Percentiles rank a stretch among this genome's conserved stretches.
Conservation (phyloP, 2,113 vertebrate species). For the Sebastes schlegelii region DNA sequence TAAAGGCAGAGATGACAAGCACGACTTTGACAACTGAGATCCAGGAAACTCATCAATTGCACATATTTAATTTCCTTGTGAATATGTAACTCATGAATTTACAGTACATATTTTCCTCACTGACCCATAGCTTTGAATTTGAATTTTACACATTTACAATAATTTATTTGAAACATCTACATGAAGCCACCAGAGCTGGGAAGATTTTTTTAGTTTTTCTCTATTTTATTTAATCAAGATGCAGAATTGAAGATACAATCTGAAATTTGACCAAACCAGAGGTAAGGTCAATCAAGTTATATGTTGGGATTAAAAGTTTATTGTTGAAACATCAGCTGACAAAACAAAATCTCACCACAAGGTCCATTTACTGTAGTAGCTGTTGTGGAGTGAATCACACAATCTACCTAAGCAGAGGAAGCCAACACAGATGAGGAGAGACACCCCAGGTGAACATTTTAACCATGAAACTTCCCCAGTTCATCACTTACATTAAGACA, state of each 20-base stretch:
- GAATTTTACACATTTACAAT: neutral
- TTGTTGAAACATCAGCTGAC: neutral
- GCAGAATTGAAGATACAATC: neutral
- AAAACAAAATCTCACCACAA: neutral
- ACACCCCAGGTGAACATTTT: no score
- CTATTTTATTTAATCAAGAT: neutral
- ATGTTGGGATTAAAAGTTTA: neutral
- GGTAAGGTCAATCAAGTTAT: neutral
- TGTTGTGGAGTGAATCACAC: neutral
- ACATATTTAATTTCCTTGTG: neutral
- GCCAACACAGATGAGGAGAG: no score
- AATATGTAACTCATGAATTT: neutral
- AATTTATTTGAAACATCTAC: neutral
- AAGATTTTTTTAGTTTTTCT: neutral
- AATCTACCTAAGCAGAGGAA: neutral
- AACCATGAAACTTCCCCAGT: no score
- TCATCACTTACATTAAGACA: no score
- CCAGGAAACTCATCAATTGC: neutral
- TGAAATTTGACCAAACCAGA: neutral
- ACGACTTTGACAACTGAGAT: neutral
- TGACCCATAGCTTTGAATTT: neutral
- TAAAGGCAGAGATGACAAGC: slow-evolving; percentile 34
- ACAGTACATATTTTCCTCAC: neutral
- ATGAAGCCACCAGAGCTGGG: neutral
- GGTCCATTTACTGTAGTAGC: neutral